Evolutionary conservation across 2,113 vertebrate genomes (phyloP).

Genomic region (Speoplatyrhinus poulsoni): DNA sequence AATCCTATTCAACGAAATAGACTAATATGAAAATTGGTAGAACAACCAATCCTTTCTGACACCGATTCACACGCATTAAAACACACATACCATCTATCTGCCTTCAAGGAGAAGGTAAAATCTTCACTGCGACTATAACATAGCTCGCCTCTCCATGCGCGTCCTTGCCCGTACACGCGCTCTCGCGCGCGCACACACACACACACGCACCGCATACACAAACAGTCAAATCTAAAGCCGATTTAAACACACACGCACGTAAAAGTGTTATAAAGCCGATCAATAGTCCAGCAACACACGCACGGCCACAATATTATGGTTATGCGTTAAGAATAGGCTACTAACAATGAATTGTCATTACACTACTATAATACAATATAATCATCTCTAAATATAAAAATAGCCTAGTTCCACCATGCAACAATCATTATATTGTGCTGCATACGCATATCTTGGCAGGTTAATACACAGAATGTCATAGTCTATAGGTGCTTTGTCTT

Average conservation of each 20-base stretch:
- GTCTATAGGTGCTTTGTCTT: conserved; percentile 55
- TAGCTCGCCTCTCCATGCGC: conserved; percentile 41
- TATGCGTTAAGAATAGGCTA: conserved; percentile 41
- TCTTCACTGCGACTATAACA: conserved; percentile 51
- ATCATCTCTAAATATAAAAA: background rate
- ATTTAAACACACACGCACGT: conserved; percentile 40
- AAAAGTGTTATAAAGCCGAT: conserved; percentile 56
- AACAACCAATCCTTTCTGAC: conserved; percentile 43
- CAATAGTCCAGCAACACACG: conserved; percentile 42
- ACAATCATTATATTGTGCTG: background rate
- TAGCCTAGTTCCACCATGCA: background rate
- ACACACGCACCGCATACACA: conserved; percentile 27
- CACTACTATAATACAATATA: conserved; percentile 3
- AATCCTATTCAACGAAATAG: too few relatives aligned
- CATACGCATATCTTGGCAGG: conserved; percentile 47
- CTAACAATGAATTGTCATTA: conserved; percentile 62
- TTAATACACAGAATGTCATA: conserved; percentile 41
- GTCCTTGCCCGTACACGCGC: conserved; percentile 5
- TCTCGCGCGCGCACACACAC: conserved; percentile 2
- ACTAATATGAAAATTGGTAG: background rate
- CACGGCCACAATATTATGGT: conserved; percentile 39
- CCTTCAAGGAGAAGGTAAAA: conserved; percentile 38
- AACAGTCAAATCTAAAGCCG: conserved; percentile 50
- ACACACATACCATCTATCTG: conserved; percentile 32
- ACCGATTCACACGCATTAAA: background rate